A percentile compares a stretch with the other conserved stretches of the same genome.
Conservation (phyloP, 2,888 invertebrate genomes). For the Morinoia aosen region DNA sequence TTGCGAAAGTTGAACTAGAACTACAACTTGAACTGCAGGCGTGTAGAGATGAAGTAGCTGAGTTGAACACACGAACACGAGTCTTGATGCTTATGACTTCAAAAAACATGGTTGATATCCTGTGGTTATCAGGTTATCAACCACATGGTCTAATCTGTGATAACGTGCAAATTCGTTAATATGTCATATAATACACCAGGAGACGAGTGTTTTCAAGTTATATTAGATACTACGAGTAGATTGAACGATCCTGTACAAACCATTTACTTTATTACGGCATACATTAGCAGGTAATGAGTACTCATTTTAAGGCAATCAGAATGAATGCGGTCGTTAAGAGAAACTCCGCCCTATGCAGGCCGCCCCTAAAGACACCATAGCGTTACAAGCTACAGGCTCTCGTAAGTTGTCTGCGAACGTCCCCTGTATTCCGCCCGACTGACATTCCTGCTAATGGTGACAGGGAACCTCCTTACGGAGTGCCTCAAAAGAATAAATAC, state of each 20-base stretch:
- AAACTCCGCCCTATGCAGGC: neutral
- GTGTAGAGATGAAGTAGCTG: neutral
- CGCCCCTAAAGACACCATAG: neutral
- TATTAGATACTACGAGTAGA: neutral
- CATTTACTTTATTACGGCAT: neutral
- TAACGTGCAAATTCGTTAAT: neutral
- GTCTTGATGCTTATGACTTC: neutral
- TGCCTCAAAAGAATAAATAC: neutral
- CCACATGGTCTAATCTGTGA: neutral
- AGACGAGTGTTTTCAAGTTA: neutral
- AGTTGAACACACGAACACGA: neutral
- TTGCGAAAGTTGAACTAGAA: neutral
- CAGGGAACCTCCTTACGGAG: neutral
- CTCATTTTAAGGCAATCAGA: neutral
- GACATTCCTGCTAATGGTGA: neutral
- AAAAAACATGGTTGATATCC: neutral
- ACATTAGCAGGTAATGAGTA: neutral
- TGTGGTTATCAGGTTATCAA: neutral
- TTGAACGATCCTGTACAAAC: neutral
- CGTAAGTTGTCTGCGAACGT: neutral
- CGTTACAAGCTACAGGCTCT: neutral
- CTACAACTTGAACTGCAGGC: neutral
- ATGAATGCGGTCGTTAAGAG: neutral
- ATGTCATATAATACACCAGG: neutral
- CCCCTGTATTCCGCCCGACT: neutral